A percentile compares a stretch with the other conserved stretches of the same genome.
Evolutionary conservation across 2,113 vertebrate genomes (phyloP).

Genomic region (Tenebrosternarchus preto): DNA sequence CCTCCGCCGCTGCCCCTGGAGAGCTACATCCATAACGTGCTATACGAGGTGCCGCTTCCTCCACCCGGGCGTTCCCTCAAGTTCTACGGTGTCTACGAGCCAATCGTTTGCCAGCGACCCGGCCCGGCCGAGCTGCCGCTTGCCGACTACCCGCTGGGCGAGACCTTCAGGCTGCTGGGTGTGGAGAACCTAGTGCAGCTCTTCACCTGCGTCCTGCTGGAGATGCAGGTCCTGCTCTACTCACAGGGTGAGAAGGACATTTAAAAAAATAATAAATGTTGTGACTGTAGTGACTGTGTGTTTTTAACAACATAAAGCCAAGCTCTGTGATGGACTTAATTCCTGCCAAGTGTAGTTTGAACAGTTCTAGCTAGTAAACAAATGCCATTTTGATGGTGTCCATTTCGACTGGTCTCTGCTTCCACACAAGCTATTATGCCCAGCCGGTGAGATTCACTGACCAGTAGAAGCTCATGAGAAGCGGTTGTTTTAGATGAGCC

Average conservation of each 20-base stretch:
- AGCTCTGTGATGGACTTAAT: too few species aligned
- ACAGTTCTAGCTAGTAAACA: too few species aligned
- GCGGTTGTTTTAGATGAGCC: background rate
- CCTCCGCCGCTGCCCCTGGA: slow-evolving; percentile 92
- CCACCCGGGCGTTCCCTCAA: slow-evolving; percentile 90
- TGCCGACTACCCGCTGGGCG: slow-evolving; percentile 88
- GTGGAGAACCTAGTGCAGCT: slow-evolving; percentile 93
- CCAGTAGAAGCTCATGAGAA: too few species aligned
- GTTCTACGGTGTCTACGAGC: slow-evolving; percentile 93
- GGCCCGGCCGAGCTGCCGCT: slow-evolving; percentile 87
- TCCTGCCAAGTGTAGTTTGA: too few species aligned
- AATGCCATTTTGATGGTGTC: too few species aligned
- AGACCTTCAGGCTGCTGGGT: slow-evolving; percentile 87
- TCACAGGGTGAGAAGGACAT: slow-evolving; percentile 86
- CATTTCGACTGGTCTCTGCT: too few species aligned
- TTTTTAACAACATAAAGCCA: too few species aligned
- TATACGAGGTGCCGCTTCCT: slow-evolving; percentile 93
- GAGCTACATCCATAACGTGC: slow-evolving; percentile 96
- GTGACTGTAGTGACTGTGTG: too few species aligned
- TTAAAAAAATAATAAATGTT: too few species aligned
- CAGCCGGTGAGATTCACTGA: too few species aligned
- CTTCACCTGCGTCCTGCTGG: slow-evolving; percentile 94
- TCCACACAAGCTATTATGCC: too few species aligned
- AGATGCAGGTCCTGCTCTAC: slow-evolving; percentile 96
- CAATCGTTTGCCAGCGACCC: slow-evolving; percentile 92